phyloP scores from a whole-genome alignment of 2,113 vertebrate species.

The Calcarius ornatus region DNA sequence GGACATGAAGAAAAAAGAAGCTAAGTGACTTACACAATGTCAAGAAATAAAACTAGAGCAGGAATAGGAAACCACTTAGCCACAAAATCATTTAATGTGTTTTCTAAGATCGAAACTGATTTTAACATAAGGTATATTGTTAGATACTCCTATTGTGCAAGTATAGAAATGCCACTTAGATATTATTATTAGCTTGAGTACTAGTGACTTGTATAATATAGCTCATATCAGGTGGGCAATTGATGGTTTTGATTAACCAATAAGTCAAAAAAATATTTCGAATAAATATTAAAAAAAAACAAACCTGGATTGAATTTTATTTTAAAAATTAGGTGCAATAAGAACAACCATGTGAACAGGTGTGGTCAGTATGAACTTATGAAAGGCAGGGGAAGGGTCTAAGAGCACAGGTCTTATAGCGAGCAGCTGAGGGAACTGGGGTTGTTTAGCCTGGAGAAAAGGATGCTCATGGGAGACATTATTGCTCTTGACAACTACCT shows the following conservation, averaged over 20 bases:
- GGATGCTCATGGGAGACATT: neutral
- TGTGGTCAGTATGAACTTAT: neutral
- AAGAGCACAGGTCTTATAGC: neutral
- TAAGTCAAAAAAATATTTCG: neutral
- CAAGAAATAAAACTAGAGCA: neutral
- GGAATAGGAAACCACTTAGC: neutral
- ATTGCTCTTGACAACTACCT: neutral
- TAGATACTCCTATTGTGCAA: neutral
- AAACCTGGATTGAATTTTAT: neutral
- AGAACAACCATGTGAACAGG: neutral
- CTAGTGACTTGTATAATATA: neutral
- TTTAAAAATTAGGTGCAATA: accelerated
- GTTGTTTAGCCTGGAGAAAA: neutral
- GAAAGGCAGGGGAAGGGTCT: neutral
- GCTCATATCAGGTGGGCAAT: neutral
- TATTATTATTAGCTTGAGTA: neutral
- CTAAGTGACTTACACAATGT: neutral
- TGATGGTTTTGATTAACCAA: neutral
- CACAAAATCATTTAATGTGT: neutral
- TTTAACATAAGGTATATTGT: neutral
- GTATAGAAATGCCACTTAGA: neutral
- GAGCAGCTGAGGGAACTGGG: neutral
- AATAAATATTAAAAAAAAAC: neutral
- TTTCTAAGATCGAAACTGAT: neutral
- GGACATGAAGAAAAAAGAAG: neutral